phyloP scores from a whole-genome alignment of 2,113 vertebrate species.

The Jaculus jaculus region DNA sequence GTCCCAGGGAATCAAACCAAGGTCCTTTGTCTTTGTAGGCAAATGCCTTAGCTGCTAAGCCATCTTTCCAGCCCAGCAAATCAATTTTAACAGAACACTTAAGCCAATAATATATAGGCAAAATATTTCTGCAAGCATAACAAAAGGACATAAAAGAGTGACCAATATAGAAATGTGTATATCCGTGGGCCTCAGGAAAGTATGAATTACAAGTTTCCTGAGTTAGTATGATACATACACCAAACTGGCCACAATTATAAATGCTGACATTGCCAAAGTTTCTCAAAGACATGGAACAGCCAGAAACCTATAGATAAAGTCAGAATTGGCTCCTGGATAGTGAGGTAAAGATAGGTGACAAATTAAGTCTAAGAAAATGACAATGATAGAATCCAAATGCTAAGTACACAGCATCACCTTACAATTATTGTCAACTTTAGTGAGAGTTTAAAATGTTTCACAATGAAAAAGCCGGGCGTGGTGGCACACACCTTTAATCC shows the following conservation, averaged over 20 bases:
- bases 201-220: background rate
- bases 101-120: background rate
- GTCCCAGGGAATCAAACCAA: too few relatives aligned
- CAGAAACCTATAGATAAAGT: background rate
- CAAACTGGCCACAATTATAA: background rate
- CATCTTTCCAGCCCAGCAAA: background rate
- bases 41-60: too few relatives aligned
- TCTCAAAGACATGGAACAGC: background rate
- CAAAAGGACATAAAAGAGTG: background rate
- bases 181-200: background rate
- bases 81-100: background rate
- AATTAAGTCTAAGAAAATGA: background rate
- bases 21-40: too few relatives aligned
- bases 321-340: too few relatives aligned
- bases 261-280: background rate
- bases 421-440: background rate
- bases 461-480: too few relatives aligned
- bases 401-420: background rate
- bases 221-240: background rate
- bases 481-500: too few relatives aligned
- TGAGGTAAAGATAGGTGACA: background rate
- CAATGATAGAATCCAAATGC: background rate
- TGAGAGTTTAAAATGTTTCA: background rate
- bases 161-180: background rate
- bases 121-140: background rate